These are phyloP conservation scores for Heloderma charlesbogerti DNA, from an alignment of 2,113 vertebrate species.

Conservation along the genomic window DNA sequence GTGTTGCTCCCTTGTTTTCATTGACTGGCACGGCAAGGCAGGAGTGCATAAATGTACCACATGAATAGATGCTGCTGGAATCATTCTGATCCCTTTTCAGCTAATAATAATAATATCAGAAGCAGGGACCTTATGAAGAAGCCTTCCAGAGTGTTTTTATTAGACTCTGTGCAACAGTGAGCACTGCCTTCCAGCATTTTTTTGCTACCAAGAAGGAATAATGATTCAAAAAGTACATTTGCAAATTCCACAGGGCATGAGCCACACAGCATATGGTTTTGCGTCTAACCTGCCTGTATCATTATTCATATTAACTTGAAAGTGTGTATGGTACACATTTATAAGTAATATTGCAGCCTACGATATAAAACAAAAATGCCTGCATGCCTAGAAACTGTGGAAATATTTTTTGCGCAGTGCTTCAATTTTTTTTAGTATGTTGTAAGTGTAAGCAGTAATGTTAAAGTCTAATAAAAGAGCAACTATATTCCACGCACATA, in stretches of 20 bases:
- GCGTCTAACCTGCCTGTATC: constrained; percentile 46
- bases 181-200: constrained; percentile 28
- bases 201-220: constrained; percentile 64
- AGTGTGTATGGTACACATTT: constrained; percentile 73
- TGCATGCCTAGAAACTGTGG: constrained; percentile 69
- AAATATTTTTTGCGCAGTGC: constrained; percentile 59
- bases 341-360: constrained; percentile 67
- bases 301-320: constrained; percentile 55
- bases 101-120: constrained; percentile 51
- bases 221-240: constrained; percentile 60
- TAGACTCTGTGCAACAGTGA: constrained; percentile 11
- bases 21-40: accelerated
- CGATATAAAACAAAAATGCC: constrained; percentile 61
- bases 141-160: constrained; percentile 57
- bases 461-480: constrained; percentile 79
- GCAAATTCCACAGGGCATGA: constrained; percentile 59
- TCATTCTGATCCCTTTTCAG: constrained; percentile 4
- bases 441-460: constrained; percentile 70
- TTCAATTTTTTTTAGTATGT: constrained; percentile 68
- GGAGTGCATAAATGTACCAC: constrained; percentile 36
- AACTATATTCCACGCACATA: constrained; percentile 47
- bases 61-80: background rate
- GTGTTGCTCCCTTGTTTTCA: background rate
- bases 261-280: constrained; percentile 70
- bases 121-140: constrained; percentile 42